Evolutionary conservation across 92 coral and sea anemone species (phyloP).

Genomic region (Chrysogorgia sp.): DNA sequence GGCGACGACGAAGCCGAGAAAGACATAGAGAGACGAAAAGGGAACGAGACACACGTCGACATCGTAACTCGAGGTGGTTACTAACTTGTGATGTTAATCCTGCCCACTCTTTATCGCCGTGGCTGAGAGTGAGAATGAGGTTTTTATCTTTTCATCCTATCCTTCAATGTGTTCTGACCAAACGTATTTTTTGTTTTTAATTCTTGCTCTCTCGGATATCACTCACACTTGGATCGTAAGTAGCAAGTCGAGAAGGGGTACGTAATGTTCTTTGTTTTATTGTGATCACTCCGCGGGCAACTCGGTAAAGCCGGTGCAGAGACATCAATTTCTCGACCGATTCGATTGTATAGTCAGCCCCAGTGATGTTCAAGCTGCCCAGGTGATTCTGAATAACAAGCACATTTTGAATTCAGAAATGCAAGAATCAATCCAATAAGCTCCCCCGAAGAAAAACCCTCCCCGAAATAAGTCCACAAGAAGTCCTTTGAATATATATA

Average conservation of each 20-base stretch:
- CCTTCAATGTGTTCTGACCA: constrained; percentile 27
- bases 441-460: too few species aligned
- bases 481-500: too few species aligned
- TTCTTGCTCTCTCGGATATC: constrained; percentile 26
- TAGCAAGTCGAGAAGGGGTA: constrained; percentile 54
- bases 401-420: too few species aligned
- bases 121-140: constrained; percentile 8
- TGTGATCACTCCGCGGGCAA: not conserved
- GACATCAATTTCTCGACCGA: not conserved
- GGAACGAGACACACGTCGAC: constrained; percentile 20
- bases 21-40: not conserved
- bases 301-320: not conserved
- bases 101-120: not conserved
- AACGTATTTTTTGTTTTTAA: constrained; percentile 40
- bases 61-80: constrained; percentile 49
- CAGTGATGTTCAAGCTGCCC: too few species aligned
- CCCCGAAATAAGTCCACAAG: too few species aligned
- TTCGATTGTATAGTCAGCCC: too few species aligned
- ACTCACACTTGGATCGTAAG: constrained; percentile 47
- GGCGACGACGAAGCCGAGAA: constrained; percentile 35
- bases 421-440: too few species aligned
- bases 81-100: constrained; percentile 34
- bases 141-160: constrained; percentile 27
- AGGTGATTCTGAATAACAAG: too few species aligned
- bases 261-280: constrained; percentile 34